These are phyloP conservation scores for Tetragonisca angustula DNA, from an alignment of 2,888 invertebrate species.

Conservation along the genomic window DNA sequence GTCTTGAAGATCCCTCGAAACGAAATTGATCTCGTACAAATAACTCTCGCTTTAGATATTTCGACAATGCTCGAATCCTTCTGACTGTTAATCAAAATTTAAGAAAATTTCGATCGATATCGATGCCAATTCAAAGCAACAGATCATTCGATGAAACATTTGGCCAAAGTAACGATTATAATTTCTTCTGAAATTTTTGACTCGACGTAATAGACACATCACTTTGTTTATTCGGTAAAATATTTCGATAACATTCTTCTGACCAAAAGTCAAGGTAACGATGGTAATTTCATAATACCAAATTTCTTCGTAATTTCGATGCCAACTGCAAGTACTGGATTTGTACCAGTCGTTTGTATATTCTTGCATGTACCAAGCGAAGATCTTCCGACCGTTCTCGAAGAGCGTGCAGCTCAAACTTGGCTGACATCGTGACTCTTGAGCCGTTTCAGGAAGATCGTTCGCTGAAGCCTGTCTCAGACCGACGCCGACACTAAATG, in stretches of 20 bases:
- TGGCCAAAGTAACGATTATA: too few relatives aligned
- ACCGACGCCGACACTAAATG: constrained; percentile 74
- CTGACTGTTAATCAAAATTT: background rate
- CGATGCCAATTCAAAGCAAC: background rate
- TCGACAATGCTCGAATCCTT: background rate
- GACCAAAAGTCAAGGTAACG: background rate
- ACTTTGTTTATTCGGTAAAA: background rate
- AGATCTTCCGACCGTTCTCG: constrained; percentile 27
- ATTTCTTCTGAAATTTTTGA: too few relatives aligned
- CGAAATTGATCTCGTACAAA: background rate
- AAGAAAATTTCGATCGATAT: background rate
- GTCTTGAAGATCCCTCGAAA: background rate
- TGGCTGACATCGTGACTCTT: constrained; percentile 35
- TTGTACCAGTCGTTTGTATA: background rate
- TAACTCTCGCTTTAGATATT: background rate
- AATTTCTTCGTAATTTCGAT: background rate
- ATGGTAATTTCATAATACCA: background rate
- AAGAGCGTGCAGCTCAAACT: constrained; percentile 26
- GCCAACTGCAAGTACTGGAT: background rate
- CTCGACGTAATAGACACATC: too few relatives aligned
- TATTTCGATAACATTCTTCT: background rate
- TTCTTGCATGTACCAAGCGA: constrained; percentile 16
- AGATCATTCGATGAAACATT: background rate
- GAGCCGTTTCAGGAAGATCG: constrained; percentile 56
- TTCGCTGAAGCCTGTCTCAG: constrained; percentile 66